Percentiles rank a stretch among this genome's conserved stretches.
These are phyloP conservation scores for Spizella passerina DNA, from an alignment of 2,797 vertebrate species.

Conservation along the genomic window DNA sequence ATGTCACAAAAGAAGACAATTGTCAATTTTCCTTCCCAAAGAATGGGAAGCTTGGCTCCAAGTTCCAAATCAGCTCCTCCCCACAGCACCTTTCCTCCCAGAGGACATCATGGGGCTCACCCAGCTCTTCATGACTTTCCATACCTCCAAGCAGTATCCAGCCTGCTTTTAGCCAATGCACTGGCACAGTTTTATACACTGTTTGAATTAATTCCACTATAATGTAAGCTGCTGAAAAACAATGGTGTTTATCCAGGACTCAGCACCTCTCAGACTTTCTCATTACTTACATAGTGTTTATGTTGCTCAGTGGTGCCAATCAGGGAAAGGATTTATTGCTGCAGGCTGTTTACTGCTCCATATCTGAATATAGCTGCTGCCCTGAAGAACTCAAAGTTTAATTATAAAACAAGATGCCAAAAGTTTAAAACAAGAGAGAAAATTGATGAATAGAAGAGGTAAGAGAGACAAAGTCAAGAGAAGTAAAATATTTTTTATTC, in stretches of 20 bases:
- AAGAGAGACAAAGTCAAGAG: background rate
- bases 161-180: background rate
- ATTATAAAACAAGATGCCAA: background rate
- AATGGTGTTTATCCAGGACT: background rate
- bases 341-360: slow-evolving; percentile 9
- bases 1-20: background rate
- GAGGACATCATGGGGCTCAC: background rate
- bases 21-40: background rate
- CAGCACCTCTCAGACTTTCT: slow-evolving; percentile 33
- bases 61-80: background rate
- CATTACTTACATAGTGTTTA: slow-evolving; percentile 10
- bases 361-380: slow-evolving; percentile 35
- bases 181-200: background rate
- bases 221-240: background rate
- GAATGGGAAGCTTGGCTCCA: background rate
- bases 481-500: background rate
- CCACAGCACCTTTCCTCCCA: background rate
- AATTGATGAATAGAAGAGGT: background rate
- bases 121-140: background rate
- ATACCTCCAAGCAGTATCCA: background rate
- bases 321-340: slow-evolving; percentile 30
- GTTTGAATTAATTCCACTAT: background rate
- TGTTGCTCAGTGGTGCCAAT: slow-evolving; percentile 27
- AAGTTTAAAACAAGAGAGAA: background rate
- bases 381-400: slow-evolving; percentile 9